phyloP scores from a whole-genome alignment of 2,113 vertebrate genomes.

The Lathamus discolor region DNA sequence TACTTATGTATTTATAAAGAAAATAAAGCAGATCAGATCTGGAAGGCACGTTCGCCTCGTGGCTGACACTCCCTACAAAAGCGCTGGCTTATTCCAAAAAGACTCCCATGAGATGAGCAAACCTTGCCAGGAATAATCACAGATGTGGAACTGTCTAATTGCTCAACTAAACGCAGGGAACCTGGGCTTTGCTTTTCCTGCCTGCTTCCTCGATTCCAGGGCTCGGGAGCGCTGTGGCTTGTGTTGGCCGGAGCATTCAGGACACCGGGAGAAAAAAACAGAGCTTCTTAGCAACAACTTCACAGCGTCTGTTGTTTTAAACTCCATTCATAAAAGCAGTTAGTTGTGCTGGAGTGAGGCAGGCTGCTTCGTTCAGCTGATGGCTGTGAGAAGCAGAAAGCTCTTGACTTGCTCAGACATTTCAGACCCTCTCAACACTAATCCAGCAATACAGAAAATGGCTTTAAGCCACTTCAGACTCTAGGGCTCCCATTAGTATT shows the following conservation, averaged over 20 bases:
- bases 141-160: neutral
- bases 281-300: conserved; percentile 22
- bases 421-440: neutral
- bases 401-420: neutral
- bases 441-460: neutral
- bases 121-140: conserved; percentile 45
- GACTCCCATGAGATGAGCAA: conserved; percentile 49
- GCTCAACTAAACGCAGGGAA: neutral
- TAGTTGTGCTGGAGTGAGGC: neutral
- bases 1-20: conserved; percentile 13
- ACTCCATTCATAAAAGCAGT: conserved; percentile 62
- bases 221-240: neutral
- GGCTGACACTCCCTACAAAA: conserved; percentile 52
- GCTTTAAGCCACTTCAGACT: conserved; percentile 30
- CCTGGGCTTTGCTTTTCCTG: conserved; percentile 35
- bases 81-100: neutral
- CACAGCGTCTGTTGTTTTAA: neutral
- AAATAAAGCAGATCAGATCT: conserved; percentile 26
- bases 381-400: neutral
- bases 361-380: neutral
- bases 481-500: neutral
- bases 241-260: neutral
- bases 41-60: conserved; percentile 35
- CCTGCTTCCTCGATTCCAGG: neutral
- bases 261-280: neutral